Percentiles rank a stretch among this genome's conserved stretches.
Evolutionary conservation across 2,113 vertebrate genomes (phyloP).

Genomic region (Tympanuchus pallidicinctus): DNA sequence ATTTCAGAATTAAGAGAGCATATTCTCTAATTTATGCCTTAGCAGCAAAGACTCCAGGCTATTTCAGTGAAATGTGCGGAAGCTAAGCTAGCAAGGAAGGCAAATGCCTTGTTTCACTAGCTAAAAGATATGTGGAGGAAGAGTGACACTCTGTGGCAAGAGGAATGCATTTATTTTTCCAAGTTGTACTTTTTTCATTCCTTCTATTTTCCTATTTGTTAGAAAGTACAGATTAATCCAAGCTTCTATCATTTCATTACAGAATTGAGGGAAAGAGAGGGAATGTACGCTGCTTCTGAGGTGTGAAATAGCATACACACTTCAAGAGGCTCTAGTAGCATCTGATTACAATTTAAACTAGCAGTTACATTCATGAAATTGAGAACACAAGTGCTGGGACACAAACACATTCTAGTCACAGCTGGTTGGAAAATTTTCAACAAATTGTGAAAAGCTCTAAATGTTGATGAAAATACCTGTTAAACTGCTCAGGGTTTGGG

Average conservation of each 20-base stretch:
- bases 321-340: constrained; percentile 30
- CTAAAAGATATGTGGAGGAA: neutral
- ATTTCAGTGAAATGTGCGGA: neutral
- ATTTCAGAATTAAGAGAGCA: neutral
- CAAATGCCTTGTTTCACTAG: neutral
- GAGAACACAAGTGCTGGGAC: constrained; percentile 25
- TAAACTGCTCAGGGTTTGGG: neutral
- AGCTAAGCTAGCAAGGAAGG: neutral
- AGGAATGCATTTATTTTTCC: neutral
- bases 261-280: constrained; percentile 1
- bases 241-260: neutral
- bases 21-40: neutral
- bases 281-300: constrained; percentile 34
- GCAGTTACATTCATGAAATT: constrained; percentile 40
- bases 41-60: neutral
- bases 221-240: neutral
- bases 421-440: constrained; percentile 31
- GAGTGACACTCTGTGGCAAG: constrained; percentile 75
- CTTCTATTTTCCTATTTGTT: neutral
- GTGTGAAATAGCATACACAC: constrained; percentile 32
- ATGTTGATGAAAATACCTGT: neutral
- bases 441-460: neutral
- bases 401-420: constrained; percentile 19
- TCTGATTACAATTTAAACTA: constrained; percentile 55
- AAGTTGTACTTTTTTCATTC: neutral